Evolutionary conservation across 2,888 invertebrate genomes (phyloP), one percentile per base, ranked within the genome.

Genomic region (Drosophila macrospina): DNA sequence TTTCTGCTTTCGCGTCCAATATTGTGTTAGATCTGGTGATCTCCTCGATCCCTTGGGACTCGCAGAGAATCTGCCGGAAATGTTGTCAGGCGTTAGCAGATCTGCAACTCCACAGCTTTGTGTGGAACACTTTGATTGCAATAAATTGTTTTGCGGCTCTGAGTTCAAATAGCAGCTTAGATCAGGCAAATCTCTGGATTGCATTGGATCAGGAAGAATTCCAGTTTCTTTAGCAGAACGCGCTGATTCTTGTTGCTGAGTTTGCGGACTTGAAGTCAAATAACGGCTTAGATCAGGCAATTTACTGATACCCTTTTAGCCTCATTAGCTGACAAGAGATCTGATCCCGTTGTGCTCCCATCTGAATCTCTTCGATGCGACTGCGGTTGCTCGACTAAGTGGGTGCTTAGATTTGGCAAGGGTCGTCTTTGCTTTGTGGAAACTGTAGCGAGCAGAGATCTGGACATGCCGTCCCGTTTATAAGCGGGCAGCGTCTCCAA

Each of bases 1-100:
- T 15, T 54, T 4, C 6, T 15, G 28, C 16, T 64, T 60, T 2
- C 69, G 10, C 0, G 69, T 69, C 57, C 45, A 64, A 30, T 28
- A 69, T 6, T 39, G 50, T 10, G 37, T 60, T 10, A 69, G 55
- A 48, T 62, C 62, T 8, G 42, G 37, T 20, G 39, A 30, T 10
- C n/a, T 16, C 2, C 3, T 8, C 10, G 28, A 15, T 15, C 10
- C 28, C 28, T 28, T 8, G 8, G 5, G 15, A 30, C 28, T 15
- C 10, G 28, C 8, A 5, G 28, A 8, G 0, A 28, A 0, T 44
- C 8, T 10, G 0, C 4, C 7, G 10, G 5, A 30, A 7, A 2
- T 7, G 8, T 16, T 4, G 20, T 47, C 47, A 2, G 32, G 15
- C 7, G 47, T 7, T 7, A 47, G 7, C 4, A 47, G 16, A 11